Evolutionary conservation across 1,140 invertebrate species (phyloP).

Genomic region (Tetragnatha versicolor): DNA sequence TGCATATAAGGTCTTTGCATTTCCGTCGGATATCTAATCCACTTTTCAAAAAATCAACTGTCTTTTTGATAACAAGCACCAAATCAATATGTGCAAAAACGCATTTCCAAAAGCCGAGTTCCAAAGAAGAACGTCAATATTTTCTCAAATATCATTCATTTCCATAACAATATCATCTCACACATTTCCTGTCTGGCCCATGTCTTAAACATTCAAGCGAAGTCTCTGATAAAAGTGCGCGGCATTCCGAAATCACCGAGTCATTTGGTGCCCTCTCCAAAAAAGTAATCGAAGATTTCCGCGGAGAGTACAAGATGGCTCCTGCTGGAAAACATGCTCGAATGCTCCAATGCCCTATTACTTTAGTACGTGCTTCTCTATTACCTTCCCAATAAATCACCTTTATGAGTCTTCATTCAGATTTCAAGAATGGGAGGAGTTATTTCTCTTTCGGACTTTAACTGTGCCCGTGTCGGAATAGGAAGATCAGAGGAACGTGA

Average conservation of each 20-base stretch:
- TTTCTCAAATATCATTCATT: too few relatives aligned
- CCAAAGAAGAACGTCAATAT: too few relatives aligned
- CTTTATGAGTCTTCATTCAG: conserved; percentile 1
- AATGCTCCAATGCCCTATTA: background rate
- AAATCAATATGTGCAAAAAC: too few relatives aligned
- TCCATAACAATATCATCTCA: too few relatives aligned
- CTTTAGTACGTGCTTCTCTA: background rate
- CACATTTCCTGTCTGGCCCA: background rate
- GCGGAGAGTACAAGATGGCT: background rate
- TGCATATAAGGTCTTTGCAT: too few relatives aligned
- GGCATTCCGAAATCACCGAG: background rate
- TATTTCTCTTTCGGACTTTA: too few relatives aligned
- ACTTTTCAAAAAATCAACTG: too few relatives aligned
- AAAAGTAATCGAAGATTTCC: background rate
- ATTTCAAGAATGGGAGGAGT: background rate
- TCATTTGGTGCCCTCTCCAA: background rate
- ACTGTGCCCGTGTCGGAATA: too few relatives aligned
- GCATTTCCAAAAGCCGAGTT: too few relatives aligned
- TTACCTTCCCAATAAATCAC: background rate
- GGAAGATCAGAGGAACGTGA: too few relatives aligned
- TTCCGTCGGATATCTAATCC: too few relatives aligned
- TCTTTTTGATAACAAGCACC: too few relatives aligned
- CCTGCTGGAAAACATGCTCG: background rate
- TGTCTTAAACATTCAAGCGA: background rate
- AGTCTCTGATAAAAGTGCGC: background rate